A percentile compares a stretch with the other conserved stretches of the same genome.
Evolutionary conservation across 2,113 vertebrate genomes (phyloP).

Genomic region (Chaetodon auriga): DNA sequence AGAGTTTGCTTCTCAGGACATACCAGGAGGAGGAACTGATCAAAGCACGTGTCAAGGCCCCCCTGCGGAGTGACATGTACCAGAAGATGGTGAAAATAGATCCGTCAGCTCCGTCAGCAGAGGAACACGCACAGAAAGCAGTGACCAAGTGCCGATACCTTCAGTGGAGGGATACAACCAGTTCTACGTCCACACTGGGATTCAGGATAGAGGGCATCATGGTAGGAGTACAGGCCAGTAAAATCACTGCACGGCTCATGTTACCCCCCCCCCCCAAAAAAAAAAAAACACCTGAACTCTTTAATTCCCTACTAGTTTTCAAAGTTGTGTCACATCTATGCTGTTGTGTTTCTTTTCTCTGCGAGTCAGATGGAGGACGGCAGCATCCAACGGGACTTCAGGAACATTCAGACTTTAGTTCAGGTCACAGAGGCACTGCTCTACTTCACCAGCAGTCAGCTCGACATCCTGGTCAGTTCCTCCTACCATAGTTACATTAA

Average conservation of each 20-base stretch:
- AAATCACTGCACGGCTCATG: not conserved
- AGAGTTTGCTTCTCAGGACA: conserved; percentile 75
- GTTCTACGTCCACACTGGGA: conserved; percentile 84
- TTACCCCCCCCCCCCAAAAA: no score
- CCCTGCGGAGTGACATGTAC: conserved; percentile 84
- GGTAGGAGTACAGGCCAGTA: conserved; percentile 67
- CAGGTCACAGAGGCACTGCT: conserved; percentile 82
- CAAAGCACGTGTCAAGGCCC: conserved; percentile 72
- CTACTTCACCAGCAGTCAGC: conserved; percentile 81
- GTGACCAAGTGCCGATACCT: conserved; percentile 88
- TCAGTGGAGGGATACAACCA: conserved; percentile 86
- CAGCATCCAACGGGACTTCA: conserved; percentile 83
- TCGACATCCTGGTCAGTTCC: conserved; percentile 82
- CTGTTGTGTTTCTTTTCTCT: conserved; percentile 30
- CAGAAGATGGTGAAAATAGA: conserved; percentile 87
- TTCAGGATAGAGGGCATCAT: conserved; percentile 88
- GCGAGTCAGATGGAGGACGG: conserved; percentile 82
- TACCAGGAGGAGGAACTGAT: conserved; percentile 86
- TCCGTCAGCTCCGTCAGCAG: conserved; percentile 76
- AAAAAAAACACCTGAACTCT: not conserved
- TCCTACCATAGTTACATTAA: not conserved
- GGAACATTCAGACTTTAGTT: conserved; percentile 75
- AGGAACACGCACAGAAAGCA: conserved; percentile 81
- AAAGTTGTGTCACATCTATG: not conserved
- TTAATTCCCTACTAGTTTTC: not conserved